These are phyloP conservation scores for Malaclemys terrapin DNA, from an alignment of 2,113 vertebrate genomes.

Conservation along the genomic window DNA sequence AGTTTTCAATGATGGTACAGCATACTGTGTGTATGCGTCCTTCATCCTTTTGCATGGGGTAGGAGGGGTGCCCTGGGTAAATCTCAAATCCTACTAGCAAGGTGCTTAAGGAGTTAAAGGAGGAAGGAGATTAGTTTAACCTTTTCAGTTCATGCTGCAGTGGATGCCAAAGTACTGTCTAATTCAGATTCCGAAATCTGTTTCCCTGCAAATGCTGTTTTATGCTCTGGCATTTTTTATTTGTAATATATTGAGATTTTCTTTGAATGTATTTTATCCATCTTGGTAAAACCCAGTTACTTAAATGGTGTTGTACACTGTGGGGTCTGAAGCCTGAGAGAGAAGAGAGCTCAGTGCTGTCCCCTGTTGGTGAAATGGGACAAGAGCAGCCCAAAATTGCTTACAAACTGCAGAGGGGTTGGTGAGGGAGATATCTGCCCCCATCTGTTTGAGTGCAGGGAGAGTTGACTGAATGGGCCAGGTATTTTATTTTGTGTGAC, in stretches of 20 bases:
- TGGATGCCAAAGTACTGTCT: neutral
- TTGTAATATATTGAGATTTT: neutral
- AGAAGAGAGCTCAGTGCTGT: no score
- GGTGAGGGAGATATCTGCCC: no score
- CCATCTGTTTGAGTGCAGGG: no score
- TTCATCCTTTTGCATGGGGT: neutral
- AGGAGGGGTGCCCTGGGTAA: neutral
- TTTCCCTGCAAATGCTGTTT: neutral
- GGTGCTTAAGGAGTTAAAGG: neutral
- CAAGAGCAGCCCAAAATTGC: no score
- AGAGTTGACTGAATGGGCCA: no score
- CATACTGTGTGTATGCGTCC: neutral
- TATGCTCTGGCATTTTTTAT: neutral
- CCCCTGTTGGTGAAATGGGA: no score
- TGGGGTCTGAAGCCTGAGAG: no score
- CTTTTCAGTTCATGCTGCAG: neutral
- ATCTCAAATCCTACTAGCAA: neutral
- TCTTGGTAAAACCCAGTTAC: constrained; percentile 26
- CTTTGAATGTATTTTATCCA: constrained; percentile 8
- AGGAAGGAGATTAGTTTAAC: neutral
- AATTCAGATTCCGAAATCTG: neutral
- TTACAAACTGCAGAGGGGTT: no score
- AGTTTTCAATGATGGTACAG: neutral
- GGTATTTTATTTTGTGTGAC: no score
- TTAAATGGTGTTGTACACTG: neutral